Evolutionary conservation across 1,140 invertebrate species (phyloP).

Genomic region (Marisa cornuarietis): DNA sequence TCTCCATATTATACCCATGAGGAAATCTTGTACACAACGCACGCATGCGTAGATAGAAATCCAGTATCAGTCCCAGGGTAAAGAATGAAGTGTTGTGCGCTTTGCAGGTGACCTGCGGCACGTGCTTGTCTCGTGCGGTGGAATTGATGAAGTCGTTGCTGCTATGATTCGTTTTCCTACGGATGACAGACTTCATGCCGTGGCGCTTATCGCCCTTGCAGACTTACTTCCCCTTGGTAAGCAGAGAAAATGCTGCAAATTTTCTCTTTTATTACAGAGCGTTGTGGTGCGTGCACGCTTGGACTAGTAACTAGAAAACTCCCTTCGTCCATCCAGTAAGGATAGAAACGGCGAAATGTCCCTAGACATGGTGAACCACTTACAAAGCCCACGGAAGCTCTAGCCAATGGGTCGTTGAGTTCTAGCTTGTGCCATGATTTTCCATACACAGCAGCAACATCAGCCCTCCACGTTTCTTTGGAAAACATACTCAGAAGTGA

Average conservation of each 20-base stretch:
- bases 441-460: not conserved
- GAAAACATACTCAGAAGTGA: not conserved
- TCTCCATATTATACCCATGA: no score
- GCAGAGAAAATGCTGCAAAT: not conserved
- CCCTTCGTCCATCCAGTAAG: no score
- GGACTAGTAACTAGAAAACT: no score
- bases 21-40: no score
- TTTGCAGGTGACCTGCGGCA: slow-evolving; percentile 4
- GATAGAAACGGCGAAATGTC: no score
- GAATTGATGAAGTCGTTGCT: not conserved
- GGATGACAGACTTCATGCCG: slow-evolving; percentile 22
- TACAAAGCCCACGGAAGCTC: no score
- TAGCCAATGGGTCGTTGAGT: no score
- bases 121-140: slow-evolving; percentile 2
- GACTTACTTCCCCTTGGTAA: slow-evolving; percentile 23
- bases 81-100: not conserved
- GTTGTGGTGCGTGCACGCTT: no score
- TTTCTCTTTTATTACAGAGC: not conserved
- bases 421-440: not conserved
- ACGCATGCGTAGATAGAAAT: no score
- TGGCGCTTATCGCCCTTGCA: slow-evolving; percentile 20
- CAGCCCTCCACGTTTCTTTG: not conserved
- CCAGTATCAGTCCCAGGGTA: no score
- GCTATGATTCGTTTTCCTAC: slow-evolving; percentile 8
- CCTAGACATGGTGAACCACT: no score